Evolutionary conservation across 1,140 invertebrate genomes (phyloP).

Genomic region (Saccostrea echinata): DNA sequence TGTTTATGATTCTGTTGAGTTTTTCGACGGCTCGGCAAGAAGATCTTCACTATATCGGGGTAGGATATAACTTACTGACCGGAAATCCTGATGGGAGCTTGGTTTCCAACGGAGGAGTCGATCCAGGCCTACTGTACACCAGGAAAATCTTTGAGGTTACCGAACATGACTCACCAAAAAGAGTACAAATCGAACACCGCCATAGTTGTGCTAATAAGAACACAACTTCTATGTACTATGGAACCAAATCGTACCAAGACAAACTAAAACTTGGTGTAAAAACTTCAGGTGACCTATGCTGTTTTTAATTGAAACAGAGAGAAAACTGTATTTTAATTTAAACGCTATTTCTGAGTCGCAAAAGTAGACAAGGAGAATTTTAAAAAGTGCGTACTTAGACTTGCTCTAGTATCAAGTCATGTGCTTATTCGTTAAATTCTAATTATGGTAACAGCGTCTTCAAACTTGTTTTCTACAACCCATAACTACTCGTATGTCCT

Average conservation of each 20-base stretch:
- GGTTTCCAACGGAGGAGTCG: not conserved
- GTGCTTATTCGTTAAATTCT: too few species aligned
- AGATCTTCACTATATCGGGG: not conserved
- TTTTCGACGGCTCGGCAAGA: not conserved
- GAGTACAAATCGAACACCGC: conserved; percentile 3
- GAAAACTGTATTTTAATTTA: not conserved
- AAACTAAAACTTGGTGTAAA: not conserved
- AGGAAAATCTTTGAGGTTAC: not conserved
- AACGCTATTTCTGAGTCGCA: too few species aligned
- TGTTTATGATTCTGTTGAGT: not conserved
- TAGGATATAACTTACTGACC: not conserved
- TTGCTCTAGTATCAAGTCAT: too few species aligned
- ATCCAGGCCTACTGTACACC: not conserved
- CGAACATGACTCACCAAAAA: not conserved
- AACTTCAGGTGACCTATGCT: not conserved
- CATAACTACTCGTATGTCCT: too few species aligned
- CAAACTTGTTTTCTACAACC: not conserved
- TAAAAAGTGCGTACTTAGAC: too few species aligned
- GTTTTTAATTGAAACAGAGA: too few species aligned
- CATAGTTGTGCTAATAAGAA: not conserved
- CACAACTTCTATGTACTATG: not conserved
- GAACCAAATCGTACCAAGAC: conserved; percentile 1
- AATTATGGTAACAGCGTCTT: too few species aligned
- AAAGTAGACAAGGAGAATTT: too few species aligned
- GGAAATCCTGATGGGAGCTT: not conserved